These are phyloP conservation scores for Urosaurus nigricauda DNA, from an alignment of 2,797 vertebrate genomes.

Conservation along the genomic window DNA sequence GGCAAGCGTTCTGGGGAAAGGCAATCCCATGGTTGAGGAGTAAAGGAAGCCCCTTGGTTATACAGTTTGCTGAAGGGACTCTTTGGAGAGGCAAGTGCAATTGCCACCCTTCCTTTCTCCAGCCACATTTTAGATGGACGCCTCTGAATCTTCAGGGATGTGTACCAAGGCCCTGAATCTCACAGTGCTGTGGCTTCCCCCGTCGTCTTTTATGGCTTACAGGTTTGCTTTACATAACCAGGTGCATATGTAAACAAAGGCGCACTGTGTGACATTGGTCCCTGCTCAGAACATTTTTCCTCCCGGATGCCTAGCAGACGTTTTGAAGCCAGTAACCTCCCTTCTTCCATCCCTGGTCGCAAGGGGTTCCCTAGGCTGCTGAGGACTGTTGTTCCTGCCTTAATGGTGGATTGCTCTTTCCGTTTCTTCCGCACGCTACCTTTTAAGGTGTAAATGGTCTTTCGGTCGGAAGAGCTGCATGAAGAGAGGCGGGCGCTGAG, in stretches of 20 bases:
- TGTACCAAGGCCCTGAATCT: constrained; percentile 54
- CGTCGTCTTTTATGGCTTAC: constrained; percentile 32
- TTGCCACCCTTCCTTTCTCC: constrained; percentile 18
- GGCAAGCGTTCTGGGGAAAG: constrained; percentile 3
- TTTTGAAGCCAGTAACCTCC: not conserved
- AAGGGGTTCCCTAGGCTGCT: constrained; percentile 63
- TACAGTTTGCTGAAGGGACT: not conserved
- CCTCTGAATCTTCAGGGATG: constrained; percentile 60
- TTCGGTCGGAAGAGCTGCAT: not conserved
- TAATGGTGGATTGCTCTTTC: constrained; percentile 59
- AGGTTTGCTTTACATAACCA: constrained; percentile 44
- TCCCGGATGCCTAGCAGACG: no score
- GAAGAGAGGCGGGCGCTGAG: constrained; percentile 40
- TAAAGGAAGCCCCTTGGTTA: not conserved
- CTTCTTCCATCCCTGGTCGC: not conserved
- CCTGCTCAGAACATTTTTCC: not conserved
- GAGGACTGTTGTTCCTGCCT: constrained; percentile 70
- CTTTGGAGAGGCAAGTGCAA: not conserved
- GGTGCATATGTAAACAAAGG: constrained; percentile 33
- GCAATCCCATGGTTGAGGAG: rapidly evolving
- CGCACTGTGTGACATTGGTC: constrained; percentile 46
- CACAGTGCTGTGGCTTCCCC: not conserved
- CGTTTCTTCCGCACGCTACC: constrained; percentile 39
- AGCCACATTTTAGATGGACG: not conserved
- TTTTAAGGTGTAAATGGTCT: constrained; percentile 16